These are phyloP conservation scores for Drosophila formosana DNA, from an alignment of 2,888 invertebrate genomes.

Conservation along the genomic window DNA sequence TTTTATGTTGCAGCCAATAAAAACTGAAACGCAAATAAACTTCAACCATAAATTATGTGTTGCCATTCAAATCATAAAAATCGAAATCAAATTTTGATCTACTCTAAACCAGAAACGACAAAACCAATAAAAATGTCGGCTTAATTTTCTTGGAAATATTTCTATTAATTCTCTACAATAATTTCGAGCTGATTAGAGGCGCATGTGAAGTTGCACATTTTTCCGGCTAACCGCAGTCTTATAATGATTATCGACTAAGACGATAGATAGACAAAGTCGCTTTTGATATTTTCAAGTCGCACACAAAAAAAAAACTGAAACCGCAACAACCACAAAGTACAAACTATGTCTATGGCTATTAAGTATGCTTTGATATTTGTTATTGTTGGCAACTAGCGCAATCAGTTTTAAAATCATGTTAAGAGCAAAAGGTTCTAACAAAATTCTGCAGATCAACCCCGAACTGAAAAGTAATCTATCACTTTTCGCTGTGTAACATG, in stretches of 20 bases:
- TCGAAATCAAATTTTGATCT: background rate
- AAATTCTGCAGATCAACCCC: conserved; percentile 8
- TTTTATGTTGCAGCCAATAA: background rate
- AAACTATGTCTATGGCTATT: conserved; percentile 16
- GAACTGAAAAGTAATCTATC: background rate
- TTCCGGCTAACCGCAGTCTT: conserved; percentile 30
- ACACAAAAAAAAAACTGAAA: conserved; percentile 9
- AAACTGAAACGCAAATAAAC: background rate
- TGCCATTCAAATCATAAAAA: conserved; percentile 2
- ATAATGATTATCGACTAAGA: conserved; percentile 7
- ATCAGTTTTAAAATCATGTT: conserved; percentile 42
- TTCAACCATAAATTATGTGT: background rate
- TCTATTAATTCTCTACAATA: conserved; percentile 3
- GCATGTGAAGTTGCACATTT: conserved; percentile 35
- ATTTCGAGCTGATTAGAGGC: conserved; percentile 12
- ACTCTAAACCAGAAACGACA: background rate
- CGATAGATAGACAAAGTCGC: conserved; percentile 9
- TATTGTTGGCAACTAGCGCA: conserved; percentile 32
- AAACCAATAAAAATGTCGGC: background rate
- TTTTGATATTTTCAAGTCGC: conserved; percentile 29
- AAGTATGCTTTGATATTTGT: conserved; percentile 37
- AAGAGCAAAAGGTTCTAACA: background rate
- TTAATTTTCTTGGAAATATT: conserved; percentile 4
- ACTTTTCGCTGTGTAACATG: conserved; percentile 20
- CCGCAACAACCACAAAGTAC: conserved; percentile 48